Evolutionary conservation across 2,888 invertebrate genomes (phyloP).

Genomic region (Oligia fasciuncula): DNA sequence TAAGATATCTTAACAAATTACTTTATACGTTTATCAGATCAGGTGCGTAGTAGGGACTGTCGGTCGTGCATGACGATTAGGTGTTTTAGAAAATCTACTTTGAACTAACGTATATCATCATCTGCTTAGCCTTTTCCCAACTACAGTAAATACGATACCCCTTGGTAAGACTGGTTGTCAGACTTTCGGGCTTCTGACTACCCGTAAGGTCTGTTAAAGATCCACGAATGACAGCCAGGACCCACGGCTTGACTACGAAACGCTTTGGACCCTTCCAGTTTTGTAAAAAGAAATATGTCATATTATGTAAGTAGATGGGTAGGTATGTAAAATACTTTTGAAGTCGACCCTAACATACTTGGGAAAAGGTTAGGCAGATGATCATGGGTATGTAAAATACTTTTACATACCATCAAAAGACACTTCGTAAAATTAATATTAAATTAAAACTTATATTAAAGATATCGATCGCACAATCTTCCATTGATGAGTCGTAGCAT

Average conservation of each 20-base stretch:
- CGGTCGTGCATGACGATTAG: no score
- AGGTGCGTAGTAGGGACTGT: not conserved
- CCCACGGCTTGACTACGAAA: no score
- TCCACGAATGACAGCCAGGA: no score
- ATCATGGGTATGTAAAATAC: not conserved
- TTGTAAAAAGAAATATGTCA: not conserved
- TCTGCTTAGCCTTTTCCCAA: no score
- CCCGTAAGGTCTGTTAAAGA: no score
- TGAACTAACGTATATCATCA: no score
- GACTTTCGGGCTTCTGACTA: no score
- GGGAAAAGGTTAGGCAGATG: no score
- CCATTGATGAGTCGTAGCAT: slow-evolving; percentile 3
- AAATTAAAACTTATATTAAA: slow-evolving; percentile 23
- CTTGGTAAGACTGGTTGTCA: no score
- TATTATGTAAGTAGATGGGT: not conserved
- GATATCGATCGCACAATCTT: not conserved
- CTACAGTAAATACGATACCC: no score
- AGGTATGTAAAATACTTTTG: not conserved
- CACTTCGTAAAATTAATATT: slow-evolving; percentile 10
- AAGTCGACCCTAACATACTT: no score
- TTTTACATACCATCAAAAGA: not conserved
- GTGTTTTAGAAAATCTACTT: no score
- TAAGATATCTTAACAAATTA: not conserved
- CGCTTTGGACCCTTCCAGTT: not conserved
- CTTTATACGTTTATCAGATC: not conserved